Conservation (phyloP, 2,797 vertebrate genomes). For the Microchirus variegatus region DNA sequence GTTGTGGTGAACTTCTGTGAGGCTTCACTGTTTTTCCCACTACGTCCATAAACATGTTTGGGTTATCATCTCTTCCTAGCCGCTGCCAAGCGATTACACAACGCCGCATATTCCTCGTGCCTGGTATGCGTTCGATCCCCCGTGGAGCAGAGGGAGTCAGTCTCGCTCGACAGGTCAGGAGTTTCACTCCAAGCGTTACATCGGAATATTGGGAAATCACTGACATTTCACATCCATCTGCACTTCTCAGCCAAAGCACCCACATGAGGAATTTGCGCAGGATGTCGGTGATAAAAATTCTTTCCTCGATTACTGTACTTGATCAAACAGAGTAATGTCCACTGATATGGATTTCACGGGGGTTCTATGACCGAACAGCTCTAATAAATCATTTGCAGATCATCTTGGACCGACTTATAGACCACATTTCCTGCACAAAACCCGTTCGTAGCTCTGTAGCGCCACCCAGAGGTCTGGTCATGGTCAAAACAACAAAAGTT, state of each 20-base stretch:
- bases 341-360: conserved; percentile 28
- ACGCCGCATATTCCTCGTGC: conserved; percentile 70
- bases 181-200: conserved; percentile 43
- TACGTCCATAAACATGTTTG: conserved; percentile 37
- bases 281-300: conserved; percentile 8
- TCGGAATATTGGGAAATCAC: conserved; percentile 50
- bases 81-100: conserved; percentile 66
- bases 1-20: no score
- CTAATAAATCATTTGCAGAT: not conserved
- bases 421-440: no score
- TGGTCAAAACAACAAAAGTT: no score
- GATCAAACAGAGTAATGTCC: conserved; percentile 22
- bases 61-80: conserved; percentile 47
- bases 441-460: no score
- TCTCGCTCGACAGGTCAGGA: conserved; percentile 42
- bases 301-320: conserved; percentile 23
- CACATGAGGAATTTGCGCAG: conserved; percentile 6
- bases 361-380: conserved; percentile 12
- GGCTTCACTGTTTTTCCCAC: no score
- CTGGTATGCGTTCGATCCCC: conserved; percentile 74
- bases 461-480: no score
- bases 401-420: no score
- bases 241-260: conserved; percentile 14
- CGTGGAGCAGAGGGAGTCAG: conserved; percentile 62
- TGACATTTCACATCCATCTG: conserved; percentile 33